phyloP scores from a whole-genome alignment of 2,888 invertebrate genomes.

The Tipula unca region DNA sequence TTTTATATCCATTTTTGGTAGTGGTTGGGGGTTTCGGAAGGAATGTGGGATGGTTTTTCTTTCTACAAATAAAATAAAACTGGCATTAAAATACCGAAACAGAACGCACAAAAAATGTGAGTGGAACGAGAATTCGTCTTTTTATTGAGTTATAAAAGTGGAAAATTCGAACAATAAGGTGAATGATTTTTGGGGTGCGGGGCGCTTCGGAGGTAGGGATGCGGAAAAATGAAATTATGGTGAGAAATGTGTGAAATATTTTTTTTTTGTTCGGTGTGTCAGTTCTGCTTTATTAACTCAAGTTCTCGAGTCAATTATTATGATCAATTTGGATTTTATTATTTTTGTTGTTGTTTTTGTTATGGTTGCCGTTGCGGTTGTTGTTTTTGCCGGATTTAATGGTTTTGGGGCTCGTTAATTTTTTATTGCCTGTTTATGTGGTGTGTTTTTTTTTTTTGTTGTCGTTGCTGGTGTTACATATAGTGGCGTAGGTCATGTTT shows the following conservation, averaged over 20 bases:
- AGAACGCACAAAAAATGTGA: not conserved
- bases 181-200: not conserved
- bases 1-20: not conserved
- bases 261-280: not conserved
- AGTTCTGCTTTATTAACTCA: not conserved
- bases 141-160: conserved; percentile 14
- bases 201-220: not conserved
- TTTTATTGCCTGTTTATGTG: not conserved
- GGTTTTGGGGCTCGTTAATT: conserved; percentile 4
- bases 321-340: not conserved
- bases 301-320: not conserved
- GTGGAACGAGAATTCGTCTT: not conserved
- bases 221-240: not conserved
- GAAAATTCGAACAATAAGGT: conserved; percentile 8
- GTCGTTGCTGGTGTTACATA: not conserved
- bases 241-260: too few relatives aligned
- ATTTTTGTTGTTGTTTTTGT: too few relatives aligned
- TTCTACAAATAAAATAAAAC: not conserved
- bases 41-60: not conserved
- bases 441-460: not conserved
- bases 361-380: not conserved
- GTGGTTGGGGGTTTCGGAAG: not conserved
- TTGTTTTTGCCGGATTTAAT: not conserved
- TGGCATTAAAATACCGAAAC: not conserved
- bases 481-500: not conserved